Conservation (phyloP, 2,113 vertebrate genomes). For the Etheostoma cragini region DNA sequence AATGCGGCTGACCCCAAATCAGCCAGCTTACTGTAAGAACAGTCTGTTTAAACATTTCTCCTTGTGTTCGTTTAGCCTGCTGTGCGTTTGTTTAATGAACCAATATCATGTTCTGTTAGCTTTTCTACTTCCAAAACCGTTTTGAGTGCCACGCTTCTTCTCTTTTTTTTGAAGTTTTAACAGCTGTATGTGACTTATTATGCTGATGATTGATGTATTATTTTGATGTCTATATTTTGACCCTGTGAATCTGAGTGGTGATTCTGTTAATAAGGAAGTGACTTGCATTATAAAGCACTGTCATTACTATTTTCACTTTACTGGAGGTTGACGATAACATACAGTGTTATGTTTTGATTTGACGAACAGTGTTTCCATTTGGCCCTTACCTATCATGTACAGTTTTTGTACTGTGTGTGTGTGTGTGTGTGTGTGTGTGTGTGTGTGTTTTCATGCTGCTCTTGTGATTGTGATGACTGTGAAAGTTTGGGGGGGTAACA, state of each 20-base stretch:
- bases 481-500: constrained; percentile 80
- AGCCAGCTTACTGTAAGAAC: constrained; percentile 49
- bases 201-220: constrained; percentile 83
- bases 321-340: constrained; percentile 59
- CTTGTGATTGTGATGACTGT: constrained; percentile 68
- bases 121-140: constrained; percentile 79
- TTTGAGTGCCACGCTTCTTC: constrained; percentile 79
- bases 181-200: constrained; percentile 81
- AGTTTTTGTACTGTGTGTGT: constrained; percentile 83
- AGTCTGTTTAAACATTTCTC: constrained; percentile 62
- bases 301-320: constrained; percentile 76
- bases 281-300: constrained; percentile 88
- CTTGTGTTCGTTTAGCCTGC: constrained; percentile 67
- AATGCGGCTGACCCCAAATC: constrained; percentile 52
- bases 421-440: constrained; percentile 3
- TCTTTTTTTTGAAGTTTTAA: constrained; percentile 75
- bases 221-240: constrained; percentile 83
- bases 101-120: constrained; percentile 71
- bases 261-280: constrained; percentile 87
- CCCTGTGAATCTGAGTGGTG: constrained; percentile 85
- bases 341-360: constrained; percentile 87
- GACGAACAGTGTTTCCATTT: constrained; percentile 75
- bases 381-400: constrained; percentile 84
- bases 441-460: constrained; percentile 58
- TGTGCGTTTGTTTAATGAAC: constrained; percentile 69